These are phyloP conservation scores for Drosophila punjabiensis DNA, from an alignment of 1,140 invertebrate genomes.

Conservation along the genomic window DNA sequence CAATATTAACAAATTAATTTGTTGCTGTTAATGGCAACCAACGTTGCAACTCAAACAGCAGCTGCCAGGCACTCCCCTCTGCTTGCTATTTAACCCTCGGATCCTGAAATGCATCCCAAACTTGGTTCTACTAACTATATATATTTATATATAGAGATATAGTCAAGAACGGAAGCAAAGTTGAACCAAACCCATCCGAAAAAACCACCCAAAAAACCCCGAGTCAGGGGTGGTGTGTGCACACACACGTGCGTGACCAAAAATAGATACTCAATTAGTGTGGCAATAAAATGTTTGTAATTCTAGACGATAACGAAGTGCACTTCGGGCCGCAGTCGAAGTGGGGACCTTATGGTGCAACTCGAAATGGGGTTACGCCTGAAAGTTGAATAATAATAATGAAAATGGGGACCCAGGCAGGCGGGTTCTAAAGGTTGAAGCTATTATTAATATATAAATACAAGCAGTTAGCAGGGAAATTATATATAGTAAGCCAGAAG, in stretches of 20 bases:
- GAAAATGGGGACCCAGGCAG: not conserved
- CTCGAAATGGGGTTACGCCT: not conserved
- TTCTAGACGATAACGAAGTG: constrained; percentile 55
- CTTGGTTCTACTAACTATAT: not conserved
- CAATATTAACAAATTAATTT: constrained; percentile 42
- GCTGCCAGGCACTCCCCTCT: constrained; percentile 24
- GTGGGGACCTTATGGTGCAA: constrained; percentile 1
- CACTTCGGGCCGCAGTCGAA: constrained; percentile 4
- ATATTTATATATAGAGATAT: not conserved
- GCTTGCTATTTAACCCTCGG: constrained; percentile 19
- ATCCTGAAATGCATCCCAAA: constrained; percentile 40
- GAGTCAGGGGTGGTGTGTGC: constrained; percentile 10
- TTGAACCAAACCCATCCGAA: constrained; percentile 35
- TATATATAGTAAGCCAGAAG: not conserved
- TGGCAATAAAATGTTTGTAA: constrained; percentile 74
- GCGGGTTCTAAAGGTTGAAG: not conserved
- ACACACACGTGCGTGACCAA: constrained; percentile 68
- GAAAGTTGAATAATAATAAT: not conserved
- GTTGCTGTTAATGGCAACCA: constrained; percentile 21
- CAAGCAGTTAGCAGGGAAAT: not conserved
- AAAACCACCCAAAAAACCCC: constrained; percentile 22
- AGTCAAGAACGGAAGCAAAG: constrained; percentile 26
- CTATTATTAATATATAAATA: not conserved
- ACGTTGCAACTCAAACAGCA: constrained; percentile 35
- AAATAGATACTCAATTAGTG: constrained; percentile 80